Percentiles rank a stretch among this genome's conserved stretches.
Evolutionary conservation across 1,140 invertebrate genomes (phyloP).

Genomic region (Riptortus pedestris): DNA sequence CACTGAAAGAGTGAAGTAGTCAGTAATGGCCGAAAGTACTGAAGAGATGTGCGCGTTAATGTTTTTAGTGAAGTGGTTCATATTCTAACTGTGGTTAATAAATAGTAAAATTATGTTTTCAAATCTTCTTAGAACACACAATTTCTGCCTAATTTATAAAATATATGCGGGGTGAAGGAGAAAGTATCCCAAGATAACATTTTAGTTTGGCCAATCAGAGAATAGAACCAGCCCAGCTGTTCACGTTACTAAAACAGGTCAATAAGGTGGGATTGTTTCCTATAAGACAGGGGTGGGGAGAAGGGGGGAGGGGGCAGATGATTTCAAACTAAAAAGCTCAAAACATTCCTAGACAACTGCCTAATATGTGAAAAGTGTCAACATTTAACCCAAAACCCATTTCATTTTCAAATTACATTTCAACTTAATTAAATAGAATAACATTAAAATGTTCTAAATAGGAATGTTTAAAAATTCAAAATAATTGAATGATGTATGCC

Average conservation of each 20-base stretch:
- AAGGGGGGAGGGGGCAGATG: background rate
- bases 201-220: slow-evolving; percentile 12
- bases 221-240: slow-evolving; percentile 10
- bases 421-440: no score
- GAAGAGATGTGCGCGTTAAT: background rate
- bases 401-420: no score
- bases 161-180: background rate
- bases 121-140: background rate
- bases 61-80: background rate
- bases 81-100: background rate
- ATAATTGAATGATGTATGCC: no score
- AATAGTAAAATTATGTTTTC: background rate
- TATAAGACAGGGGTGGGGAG: background rate
- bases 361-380: no score
- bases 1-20: background rate
- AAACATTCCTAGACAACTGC: background rate
- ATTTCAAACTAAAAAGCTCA: slow-evolving; percentile 11
- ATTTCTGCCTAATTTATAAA: no score
- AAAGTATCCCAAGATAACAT: slow-evolving; percentile 10
- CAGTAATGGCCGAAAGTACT: background rate
- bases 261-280: slow-evolving; percentile 17
- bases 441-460: no score
- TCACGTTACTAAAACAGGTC: slow-evolving; percentile 15
- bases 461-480: no score
- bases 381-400: no score